Base-by-base conservation (phyloP, 2,888 invertebrate genomes). In the Eulithis testata region DNA sequence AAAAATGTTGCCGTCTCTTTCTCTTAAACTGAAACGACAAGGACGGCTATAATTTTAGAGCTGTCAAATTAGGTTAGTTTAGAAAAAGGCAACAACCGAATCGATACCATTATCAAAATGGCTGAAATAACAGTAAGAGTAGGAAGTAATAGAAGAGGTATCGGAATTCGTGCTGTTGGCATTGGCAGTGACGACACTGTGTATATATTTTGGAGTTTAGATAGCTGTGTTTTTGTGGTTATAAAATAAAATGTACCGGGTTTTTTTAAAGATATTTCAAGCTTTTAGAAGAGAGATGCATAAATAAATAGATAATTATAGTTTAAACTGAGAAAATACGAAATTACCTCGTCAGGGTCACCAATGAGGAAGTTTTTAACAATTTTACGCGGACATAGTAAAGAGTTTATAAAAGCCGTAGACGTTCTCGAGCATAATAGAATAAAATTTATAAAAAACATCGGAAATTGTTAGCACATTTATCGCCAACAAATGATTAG, bases 381-480 rank as follows among this genome's bases (percentile, higher is more conserved):
- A 47, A 14, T 47, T 5, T 7, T 47, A 6, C 6, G 7, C 47
- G 9, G 9, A 47, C 4, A 49, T 49, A 21, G 14, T 47, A 9
- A 47, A 47, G 2, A 3, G 14, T 12, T 47, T 14, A 47, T 47
- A 47, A 14, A 47, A 47, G 14, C 14, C 47, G 14, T 47, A 8
- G 47, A 14, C 8, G 14, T 2, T 8, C 8, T 47, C 47, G 6
- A 47, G 8, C n/a, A n/a, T 44, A 4, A 43, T 11, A 21, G 43
- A n/a, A 44, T n/a, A 40, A 40, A 9, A 40, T 9, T 40, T 8
- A 40, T 8, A 40, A 40, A 21, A 8, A 40, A 40, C 8, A 40
- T 8, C 8, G 4, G 40, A 40, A 8, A 8, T 11, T 50, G 59
- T 62, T 66, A 66, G 45, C 54, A 62, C 53, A 62, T 8, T 51